Evolutionary conservation across 37 sponge, comb jelly and placozoan genomes (phyloP).

Genomic region (Ianthella basta): DNA sequence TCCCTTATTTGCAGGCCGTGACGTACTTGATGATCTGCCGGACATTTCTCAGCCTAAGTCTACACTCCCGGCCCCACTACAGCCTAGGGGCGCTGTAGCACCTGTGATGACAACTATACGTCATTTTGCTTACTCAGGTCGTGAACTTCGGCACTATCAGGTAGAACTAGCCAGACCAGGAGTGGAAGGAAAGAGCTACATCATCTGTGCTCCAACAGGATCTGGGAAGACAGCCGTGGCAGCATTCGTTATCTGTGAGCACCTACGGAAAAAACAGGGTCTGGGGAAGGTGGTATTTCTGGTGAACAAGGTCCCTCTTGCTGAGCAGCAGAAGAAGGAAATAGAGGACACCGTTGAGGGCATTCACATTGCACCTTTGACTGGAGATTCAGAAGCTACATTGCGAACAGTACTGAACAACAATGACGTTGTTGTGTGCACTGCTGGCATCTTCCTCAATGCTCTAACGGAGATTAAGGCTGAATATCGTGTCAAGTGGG

Average conservation of each 20-base stretch:
- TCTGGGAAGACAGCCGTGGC: conserved; percentile 75
- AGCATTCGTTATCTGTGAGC: conserved; percentile 54
- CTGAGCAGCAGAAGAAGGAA: conserved; percentile 60
- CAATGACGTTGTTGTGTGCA: conserved; percentile 67
- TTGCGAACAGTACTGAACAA: not conserved
- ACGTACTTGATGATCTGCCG: no score
- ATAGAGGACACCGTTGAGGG: conserved; percentile 48
- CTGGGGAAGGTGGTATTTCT: conserved; percentile 65
- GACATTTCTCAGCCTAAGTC: no score
- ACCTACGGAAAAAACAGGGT: conserved; percentile 34
- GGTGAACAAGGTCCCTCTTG: conserved; percentile 57
- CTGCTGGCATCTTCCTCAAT: conserved; percentile 60
- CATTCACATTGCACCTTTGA: conserved; percentile 31
- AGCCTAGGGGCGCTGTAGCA: no score
- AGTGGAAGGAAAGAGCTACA: conserved; percentile 65
- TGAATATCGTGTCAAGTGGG: conserved; percentile 16
- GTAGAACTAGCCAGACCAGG: conserved; percentile 68
- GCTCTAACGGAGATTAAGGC: conserved; percentile 22
- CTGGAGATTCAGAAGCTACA: conserved; percentile 28
- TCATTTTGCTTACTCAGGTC: no score
- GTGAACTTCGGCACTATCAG: conserved; percentile 50
- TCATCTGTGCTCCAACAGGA: conserved; percentile 76
- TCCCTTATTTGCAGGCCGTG: no score
- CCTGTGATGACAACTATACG: no score
- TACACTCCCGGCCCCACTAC: no score